A percentile compares a stretch with the other conserved stretches of the same genome.
These are phyloP conservation scores for Hippocampus kuda DNA, from an alignment of 2,797 vertebrate genomes.

Conservation along the genomic window DNA sequence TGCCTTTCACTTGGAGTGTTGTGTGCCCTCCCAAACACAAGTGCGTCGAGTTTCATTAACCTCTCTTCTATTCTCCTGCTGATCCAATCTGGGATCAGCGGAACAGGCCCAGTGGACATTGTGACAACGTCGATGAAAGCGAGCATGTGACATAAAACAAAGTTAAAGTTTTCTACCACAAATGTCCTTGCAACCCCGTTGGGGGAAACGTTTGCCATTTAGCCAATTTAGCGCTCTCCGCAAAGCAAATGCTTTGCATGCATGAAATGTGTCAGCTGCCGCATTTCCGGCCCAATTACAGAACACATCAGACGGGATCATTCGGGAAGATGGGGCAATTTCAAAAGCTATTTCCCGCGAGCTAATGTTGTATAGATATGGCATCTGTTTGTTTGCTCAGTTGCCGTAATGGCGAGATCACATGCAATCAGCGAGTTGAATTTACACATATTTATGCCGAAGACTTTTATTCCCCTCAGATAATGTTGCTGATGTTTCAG, in stretches of 20 bases:
- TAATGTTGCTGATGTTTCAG: not conserved
- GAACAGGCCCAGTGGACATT: slow-evolving; percentile 22
- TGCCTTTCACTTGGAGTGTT: not conserved
- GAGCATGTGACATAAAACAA: not conserved
- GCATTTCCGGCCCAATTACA: slow-evolving; percentile 7
- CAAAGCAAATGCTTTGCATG: slow-evolving; percentile 38
- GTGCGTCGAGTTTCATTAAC: slow-evolving; percentile 55
- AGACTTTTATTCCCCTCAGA: not conserved
- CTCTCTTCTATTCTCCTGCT: slow-evolving; percentile 38
- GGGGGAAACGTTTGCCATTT: slow-evolving; percentile 44
- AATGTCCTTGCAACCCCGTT: not conserved
- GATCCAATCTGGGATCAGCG: slow-evolving; percentile 30
- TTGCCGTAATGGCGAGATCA: slow-evolving; percentile 25
- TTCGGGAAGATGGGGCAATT: slow-evolving; percentile 38
- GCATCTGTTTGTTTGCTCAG: slow-evolving; percentile 25
- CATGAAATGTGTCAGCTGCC: slow-evolving; percentile 24
- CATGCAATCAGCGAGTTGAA: slow-evolving; percentile 7
- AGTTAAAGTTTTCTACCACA: not conserved
- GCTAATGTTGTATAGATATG: slow-evolving; percentile 16
- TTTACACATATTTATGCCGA: not conserved
- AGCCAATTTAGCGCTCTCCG: slow-evolving; percentile 50
- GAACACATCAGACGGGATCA: slow-evolving; percentile 34
- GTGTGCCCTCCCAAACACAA: slow-evolving; percentile 11
- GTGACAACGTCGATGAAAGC: slow-evolving; percentile 15
- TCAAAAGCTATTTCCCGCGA: slow-evolving; percentile 38